Percentiles rank a stretch among this genome's conserved stretches.
Conservation (phyloP, 30 jellyfish, hydroid and myxozoan genomes). For the Chrysaora quinquecirrha region DNA sequence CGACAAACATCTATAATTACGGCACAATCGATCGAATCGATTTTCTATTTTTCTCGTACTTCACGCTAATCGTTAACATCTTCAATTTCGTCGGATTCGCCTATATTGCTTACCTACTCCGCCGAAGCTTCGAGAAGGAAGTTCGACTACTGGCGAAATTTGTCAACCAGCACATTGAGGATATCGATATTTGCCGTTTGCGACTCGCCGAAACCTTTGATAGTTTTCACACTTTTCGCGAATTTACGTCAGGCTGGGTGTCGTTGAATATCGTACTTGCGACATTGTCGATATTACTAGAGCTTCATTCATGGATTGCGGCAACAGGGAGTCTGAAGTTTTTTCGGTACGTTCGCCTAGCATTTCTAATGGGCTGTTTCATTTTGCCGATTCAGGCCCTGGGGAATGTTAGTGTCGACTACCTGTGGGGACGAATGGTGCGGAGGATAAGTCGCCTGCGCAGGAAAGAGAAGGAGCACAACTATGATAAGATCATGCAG, state of each 20-base stretch:
- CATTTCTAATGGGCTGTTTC: slow-evolving; percentile 84
- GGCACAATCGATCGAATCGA: slow-evolving; percentile 52
- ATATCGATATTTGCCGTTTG: slow-evolving; percentile 91
- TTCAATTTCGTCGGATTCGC: slow-evolving; percentile 93
- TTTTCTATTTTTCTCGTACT: slow-evolving; percentile 72
- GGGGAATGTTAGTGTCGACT: slow-evolving; percentile 95
- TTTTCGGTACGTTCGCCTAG: slow-evolving; percentile 88
- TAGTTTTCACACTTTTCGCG: slow-evolving; percentile 93
- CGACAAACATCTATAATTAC: slow-evolving; percentile 82
- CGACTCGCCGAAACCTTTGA: slow-evolving; percentile 97
- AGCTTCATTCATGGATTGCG: slow-evolving; percentile 92
- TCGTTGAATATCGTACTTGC: slow-evolving; percentile 90
- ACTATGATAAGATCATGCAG: slow-evolving; percentile 96
- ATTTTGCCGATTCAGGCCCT: slow-evolving; percentile 90
- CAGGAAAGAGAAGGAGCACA: slow-evolving; percentile 75
- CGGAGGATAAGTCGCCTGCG: slow-evolving; percentile 93
- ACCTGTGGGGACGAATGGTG: slow-evolving; percentile 96
- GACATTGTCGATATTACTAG: slow-evolving; percentile 75
- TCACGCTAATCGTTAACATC: slow-evolving; percentile 79
- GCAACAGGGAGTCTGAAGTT: slow-evolving; percentile 72
- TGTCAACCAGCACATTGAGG: slow-evolving; percentile 70
- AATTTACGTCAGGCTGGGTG: slow-evolving; percentile 99
- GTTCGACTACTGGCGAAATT: slow-evolving; percentile 91
- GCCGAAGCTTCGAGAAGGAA: slow-evolving; percentile 96
- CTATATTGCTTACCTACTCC: slow-evolving; percentile 83